Evolutionary conservation across 2,888 invertebrate genomes (phyloP).

Genomic region (Oligia strigilis): DNA sequence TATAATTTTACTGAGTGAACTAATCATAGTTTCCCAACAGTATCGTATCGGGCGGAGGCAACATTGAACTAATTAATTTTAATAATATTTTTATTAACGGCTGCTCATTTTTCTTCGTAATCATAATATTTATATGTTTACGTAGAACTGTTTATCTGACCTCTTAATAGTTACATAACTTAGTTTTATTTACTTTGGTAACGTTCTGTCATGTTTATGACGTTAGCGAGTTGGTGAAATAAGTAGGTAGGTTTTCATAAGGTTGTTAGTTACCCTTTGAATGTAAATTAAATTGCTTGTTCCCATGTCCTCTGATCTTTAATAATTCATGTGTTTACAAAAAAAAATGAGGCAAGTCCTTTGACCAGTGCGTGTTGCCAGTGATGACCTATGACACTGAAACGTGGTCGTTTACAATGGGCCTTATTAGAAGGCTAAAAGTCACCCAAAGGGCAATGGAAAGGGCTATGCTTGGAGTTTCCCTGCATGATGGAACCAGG

Average conservation of each 20-base stretch:
- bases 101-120: conserved; percentile 9
- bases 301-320: not conserved
- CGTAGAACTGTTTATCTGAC: conserved; percentile 35
- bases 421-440: too few species aligned
- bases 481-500: too few species aligned
- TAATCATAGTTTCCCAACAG: conserved; percentile 23
- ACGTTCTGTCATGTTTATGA: not conserved
- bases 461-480: too few species aligned
- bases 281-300: not conserved
- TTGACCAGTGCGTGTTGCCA: too few species aligned
- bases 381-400: too few species aligned
- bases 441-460: too few species aligned
- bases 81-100: conserved; percentile 28
- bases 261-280: not conserved
- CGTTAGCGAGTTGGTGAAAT: not conserved
- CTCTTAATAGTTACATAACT: conserved; percentile 36
- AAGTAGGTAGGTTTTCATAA: not conserved
- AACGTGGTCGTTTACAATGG: too few species aligned
- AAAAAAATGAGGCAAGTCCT: not conserved
- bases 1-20: not conserved
- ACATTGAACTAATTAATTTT: conserved; percentile 49
- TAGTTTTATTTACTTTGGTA: conserved; percentile 19
- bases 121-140: conserved; percentile 48
- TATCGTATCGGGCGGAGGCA: conserved; percentile 12
- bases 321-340: not conserved